A percentile compares a stretch with the other conserved stretches of the same genome.
phyloP scores from a whole-genome alignment of 1,140 invertebrate species.

The Caenorhabditis tropicalis region DNA sequence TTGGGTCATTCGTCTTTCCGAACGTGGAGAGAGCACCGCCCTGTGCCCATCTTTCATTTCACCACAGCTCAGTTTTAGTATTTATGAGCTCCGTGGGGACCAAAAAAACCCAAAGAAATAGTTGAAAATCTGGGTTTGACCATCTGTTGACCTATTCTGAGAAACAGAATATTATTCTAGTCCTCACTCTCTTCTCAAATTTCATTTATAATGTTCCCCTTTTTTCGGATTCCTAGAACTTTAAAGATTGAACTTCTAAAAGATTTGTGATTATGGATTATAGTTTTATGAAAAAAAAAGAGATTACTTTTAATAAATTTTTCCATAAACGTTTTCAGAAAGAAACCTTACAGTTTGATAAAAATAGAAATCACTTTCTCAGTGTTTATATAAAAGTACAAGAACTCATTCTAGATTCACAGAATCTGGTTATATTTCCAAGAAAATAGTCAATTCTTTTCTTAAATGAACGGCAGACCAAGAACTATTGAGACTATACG shows the following conservation, averaged over 20 bases:
- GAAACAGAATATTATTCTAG: not conserved
- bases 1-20: constrained; percentile 17
- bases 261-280: not conserved
- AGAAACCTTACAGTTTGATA: no score
- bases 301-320: not conserved
- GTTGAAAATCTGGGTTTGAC: constrained; percentile 13
- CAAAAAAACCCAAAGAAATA: not conserved
- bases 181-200: no score
- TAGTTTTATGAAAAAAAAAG: not conserved
- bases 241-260: not conserved
- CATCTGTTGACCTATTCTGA: constrained; percentile 11
- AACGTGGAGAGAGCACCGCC: not conserved
- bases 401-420: no score
- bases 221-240: not conserved
- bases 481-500: no score
- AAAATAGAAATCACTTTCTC: no score
- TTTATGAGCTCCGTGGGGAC: constrained; percentile 41
- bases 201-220: not conserved
- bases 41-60: not conserved
- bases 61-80: constrained; percentile 42
- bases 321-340: no score
- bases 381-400: no score
- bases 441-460: no score
- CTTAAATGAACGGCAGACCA: no score
- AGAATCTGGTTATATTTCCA: no score